phyloP scores from a whole-genome alignment of 2,113 vertebrate genomes.

The Dinomys branickii region DNA sequence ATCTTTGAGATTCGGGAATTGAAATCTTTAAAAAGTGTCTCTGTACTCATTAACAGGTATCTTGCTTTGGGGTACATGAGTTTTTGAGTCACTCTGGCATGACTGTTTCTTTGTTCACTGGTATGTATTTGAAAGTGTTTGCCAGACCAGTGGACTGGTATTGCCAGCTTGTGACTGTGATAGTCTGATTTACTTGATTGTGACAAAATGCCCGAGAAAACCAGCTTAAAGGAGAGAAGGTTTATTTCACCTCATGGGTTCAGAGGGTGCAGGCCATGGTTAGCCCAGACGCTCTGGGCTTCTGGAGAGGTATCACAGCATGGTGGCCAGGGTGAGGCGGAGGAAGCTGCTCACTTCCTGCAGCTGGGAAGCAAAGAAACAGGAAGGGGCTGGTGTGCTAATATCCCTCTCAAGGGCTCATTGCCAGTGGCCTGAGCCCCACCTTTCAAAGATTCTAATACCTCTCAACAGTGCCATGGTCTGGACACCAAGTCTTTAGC shows the following conservation, averaged over 20 bases:
- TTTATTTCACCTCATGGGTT: not conserved
- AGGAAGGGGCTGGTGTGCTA: not conserved
- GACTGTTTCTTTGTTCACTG: not conserved
- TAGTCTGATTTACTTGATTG: not conserved
- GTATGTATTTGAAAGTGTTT: not conserved
- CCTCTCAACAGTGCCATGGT: not conserved
- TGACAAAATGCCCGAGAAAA: not conserved
- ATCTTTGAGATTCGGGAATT: constrained; percentile 2
- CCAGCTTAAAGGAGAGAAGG: not conserved
- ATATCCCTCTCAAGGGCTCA: not conserved
- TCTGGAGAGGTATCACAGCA: no score
- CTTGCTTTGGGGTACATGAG: not conserved
- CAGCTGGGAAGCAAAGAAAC: not conserved
- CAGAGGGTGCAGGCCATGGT: no score
- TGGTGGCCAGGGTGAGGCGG: no score
- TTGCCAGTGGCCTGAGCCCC: accelerated
- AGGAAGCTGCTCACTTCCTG: not conserved
- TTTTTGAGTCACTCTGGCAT: not conserved
- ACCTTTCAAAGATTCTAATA: not conserved
- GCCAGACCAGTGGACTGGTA: not conserved
- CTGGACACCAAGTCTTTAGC: not conserved
- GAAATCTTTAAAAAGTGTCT: not conserved
- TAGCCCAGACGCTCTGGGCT: not conserved
- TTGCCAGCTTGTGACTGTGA: not conserved
- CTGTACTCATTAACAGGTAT: not conserved